These are phyloP conservation scores for Centropus unirufus DNA, from an alignment of 2,113 vertebrate genomes.

Conservation along the genomic window DNA sequence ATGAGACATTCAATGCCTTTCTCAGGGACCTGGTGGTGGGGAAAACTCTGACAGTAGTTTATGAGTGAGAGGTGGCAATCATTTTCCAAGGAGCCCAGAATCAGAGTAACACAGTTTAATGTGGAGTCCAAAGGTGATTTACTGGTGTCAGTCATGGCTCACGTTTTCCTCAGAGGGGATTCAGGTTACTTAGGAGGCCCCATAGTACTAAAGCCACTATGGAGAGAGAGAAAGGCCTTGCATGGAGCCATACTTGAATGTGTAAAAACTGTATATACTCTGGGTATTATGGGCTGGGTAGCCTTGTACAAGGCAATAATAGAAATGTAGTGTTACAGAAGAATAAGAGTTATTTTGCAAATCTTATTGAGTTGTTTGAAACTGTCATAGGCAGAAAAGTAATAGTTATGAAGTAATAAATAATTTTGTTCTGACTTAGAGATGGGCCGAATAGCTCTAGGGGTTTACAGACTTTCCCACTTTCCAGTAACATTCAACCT, in stretches of 20 bases:
- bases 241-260: neutral
- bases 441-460: neutral
- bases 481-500: neutral
- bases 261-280: neutral
- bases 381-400: neutral
- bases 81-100: neutral
- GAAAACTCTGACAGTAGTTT: neutral
- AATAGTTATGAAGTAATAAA: conserved; percentile 11
- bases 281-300: neutral
- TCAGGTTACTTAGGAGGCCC: neutral
- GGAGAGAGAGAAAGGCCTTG: neutral
- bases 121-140: neutral
- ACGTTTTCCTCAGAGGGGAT: neutral
- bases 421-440: neutral
- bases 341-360: neutral
- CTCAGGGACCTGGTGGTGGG: neutral
- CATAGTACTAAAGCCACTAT: accelerated
- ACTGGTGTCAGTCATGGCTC: neutral
- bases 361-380: neutral
- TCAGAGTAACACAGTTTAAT: neutral
- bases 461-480: neutral
- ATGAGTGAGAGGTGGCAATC: neutral
- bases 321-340: neutral
- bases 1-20: neutral
- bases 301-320: neutral